Conservation (phyloP, 92 coral and sea anemone species). For the Porites evermanni region DNA sequence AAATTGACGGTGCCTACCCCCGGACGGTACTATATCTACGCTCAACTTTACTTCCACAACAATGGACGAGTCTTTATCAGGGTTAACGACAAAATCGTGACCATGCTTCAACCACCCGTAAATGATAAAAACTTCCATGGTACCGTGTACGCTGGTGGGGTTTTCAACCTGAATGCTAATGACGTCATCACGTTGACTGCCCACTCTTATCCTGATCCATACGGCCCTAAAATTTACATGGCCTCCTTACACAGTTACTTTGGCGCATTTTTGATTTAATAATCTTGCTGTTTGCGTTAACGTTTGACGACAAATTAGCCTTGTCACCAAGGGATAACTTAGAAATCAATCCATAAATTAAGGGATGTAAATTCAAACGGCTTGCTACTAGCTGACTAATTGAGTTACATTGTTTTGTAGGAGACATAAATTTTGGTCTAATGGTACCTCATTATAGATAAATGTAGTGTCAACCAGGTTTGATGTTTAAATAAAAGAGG, state of each 20-base stretch:
- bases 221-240: not conserved
- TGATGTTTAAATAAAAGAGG: not conserved
- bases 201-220: not conserved
- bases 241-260: not conserved
- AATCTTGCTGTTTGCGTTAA: no score
- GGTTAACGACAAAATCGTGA: not conserved
- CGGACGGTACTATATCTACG: conserved; percentile 3
- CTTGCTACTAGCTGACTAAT: not conserved
- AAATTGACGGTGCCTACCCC: not conserved
- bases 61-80: not conserved
- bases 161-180: not conserved
- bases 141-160: not conserved
- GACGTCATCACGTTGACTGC: not conserved
- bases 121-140: not conserved
- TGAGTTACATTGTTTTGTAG: not conserved
- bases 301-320: not conserved
- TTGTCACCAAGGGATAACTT: not conserved
- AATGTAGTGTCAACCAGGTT: not conserved
- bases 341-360: not conserved
- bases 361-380: not conserved
- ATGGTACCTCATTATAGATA: not conserved
- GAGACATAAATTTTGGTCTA: not conserved
- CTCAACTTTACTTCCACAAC: not conserved
- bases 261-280: not conserved
- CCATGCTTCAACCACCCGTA: not conserved